phyloP scores from a whole-genome alignment of 2,888 invertebrate species.

The Trachelus tabidus region DNA sequence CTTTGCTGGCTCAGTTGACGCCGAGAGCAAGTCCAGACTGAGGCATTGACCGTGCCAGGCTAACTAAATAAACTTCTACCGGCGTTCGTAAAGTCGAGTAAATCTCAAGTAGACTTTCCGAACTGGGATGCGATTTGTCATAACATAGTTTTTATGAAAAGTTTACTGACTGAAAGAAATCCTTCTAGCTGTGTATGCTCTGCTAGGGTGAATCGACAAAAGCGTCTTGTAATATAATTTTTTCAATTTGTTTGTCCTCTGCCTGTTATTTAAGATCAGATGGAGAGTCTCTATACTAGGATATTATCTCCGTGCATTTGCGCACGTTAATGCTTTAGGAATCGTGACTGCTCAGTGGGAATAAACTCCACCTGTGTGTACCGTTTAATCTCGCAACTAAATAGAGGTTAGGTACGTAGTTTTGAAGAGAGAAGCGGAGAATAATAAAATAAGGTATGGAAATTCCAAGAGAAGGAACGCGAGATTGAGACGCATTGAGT shows the following conservation, averaged over 20 bases:
- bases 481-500: neutral
- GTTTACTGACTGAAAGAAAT: neutral
- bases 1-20: slow-evolving; percentile 17
- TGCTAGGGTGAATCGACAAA: neutral
- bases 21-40: slow-evolving; percentile 14
- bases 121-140: neutral
- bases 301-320: neutral
- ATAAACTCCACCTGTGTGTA: neutral
- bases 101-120: neutral
- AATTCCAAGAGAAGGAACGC: neutral
- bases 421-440: neutral
- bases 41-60: slow-evolving; percentile 2
- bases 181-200: neutral
- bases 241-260: neutral
- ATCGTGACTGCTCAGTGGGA: neutral
- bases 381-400: neutral
- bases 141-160: neutral
- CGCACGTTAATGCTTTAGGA: neutral
- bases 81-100: neutral
- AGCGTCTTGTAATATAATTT: neutral
- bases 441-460: neutral
- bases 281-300: neutral
- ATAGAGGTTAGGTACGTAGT: neutral
- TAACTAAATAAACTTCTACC: neutral
- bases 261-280: neutral